Evolutionary conservation across 2,888 invertebrate genomes (phyloP), one percentile per base, ranked within the genome.

Genomic region (Alitta virens): DNA sequence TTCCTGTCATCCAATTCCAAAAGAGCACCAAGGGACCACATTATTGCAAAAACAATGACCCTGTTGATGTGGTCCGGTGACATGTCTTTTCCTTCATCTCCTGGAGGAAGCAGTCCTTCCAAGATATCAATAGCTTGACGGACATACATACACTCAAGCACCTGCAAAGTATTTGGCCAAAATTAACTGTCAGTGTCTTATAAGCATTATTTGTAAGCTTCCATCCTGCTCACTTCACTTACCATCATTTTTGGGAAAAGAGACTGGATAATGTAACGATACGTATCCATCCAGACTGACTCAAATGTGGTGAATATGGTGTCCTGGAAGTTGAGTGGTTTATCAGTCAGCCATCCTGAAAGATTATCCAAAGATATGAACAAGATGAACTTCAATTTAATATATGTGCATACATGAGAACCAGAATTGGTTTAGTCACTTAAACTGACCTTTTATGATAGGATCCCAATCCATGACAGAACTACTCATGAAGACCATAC

Each of bases 381-480:
- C 26, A 2, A 26, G 18, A 40, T 40, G 12, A 40, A n/a, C n/a
- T n/a, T n/a, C n/a, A n/a, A n/a, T n/a, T n/a, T n/a, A n/a, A n/a
- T n/a, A n/a, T n/a, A n/a, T n/a, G n/a, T n/a, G n/a, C n/a, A n/a
- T n/a, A n/a, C n/a, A n/a, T n/a, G n/a, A n/a, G n/a, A n/a, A n/a
- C 9, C 24, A 16, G n/a, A 53, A 14, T 21, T 2, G 25, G 59
- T 59, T 62, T n/a, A n/a, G n/a, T n/a, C n/a, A n/a, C n/a, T n/a
- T n/a, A n/a, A n/a, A n/a, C n/a, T n/a, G n/a, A 78, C 80, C 90
- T 91, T 0, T 94, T 78, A 95, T 87, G 60, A 96, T 91, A 77
- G 96, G 96, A 73, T 89, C 88, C 91, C 95, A 97, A 78, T 92
- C 91, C 60, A 97, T 83, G 1, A 95, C 94, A 0, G 95, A 95